These are phyloP conservation scores for Lepidocyrtinus sp. DNA, from an alignment of 2,888 invertebrate species.

Conservation along the genomic window DNA sequence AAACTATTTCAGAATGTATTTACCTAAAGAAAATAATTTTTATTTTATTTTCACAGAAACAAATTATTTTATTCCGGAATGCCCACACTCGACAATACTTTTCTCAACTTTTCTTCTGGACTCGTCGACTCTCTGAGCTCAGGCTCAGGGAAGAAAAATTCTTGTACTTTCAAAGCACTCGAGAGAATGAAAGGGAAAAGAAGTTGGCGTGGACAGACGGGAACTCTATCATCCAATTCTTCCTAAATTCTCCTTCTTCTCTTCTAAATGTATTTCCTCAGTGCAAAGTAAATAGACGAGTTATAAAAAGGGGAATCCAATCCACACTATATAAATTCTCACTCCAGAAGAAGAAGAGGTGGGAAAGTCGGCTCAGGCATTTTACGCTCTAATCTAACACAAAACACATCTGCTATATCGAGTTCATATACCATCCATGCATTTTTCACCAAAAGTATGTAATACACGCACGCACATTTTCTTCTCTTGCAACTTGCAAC, in stretches of 20 bases:
- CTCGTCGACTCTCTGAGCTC: too few species aligned
- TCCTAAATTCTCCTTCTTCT: not conserved
- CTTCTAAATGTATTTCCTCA: not conserved
- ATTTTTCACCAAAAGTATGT: too few species aligned
- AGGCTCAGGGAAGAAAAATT: not conserved
- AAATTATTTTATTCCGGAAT: too few species aligned
- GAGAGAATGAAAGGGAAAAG: not conserved
- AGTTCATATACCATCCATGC: constrained; percentile 43
- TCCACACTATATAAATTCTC: too few species aligned
- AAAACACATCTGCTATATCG: constrained; percentile 35
- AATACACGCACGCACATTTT: too few species aligned
- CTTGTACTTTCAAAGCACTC: not conserved
- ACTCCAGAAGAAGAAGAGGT: constrained; percentile 53
- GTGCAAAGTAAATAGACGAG: constrained; percentile 49
- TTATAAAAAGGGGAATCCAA: constrained; percentile 48
- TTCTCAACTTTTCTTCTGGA: too few species aligned
- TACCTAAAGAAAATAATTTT: not conserved
- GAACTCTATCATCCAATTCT: constrained; percentile 1
- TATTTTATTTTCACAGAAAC: too few species aligned
- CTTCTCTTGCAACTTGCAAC: too few species aligned
- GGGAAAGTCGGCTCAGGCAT: constrained; percentile 58
- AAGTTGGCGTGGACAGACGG: constrained; percentile 58
- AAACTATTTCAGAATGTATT: not conserved
- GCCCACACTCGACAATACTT: too few species aligned
- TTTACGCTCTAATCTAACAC: constrained; percentile 56